Base-by-base conservation (phyloP, 1,140 invertebrate species). In the Leptinotarsa undecemlineata region DNA sequence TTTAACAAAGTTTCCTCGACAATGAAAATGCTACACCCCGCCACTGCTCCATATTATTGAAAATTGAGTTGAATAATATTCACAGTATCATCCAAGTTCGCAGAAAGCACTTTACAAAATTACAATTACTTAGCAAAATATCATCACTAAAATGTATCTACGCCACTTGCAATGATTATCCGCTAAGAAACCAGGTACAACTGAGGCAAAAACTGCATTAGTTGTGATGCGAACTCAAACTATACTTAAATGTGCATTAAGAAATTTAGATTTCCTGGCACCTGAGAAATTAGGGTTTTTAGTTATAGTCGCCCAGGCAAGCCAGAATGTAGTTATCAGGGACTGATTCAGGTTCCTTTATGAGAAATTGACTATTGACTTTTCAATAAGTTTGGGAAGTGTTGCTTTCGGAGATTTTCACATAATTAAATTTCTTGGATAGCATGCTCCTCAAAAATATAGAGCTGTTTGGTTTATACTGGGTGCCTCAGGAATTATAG, bases 211-310 rank as follows among this genome's bases (percentile, higher is more conserved):
- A 71, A 71, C 20, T n/a, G 4, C 57, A 47, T 71, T 71, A 71
- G 60, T 61, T 61, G 23, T 33, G 33, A 47, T 71, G 69, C 47
- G 57, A 71, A 71, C 19, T 60, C 26, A 71, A 71, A n/a, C 61
- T 61, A 61, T 60, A 71, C 69, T 71, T 71, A 71, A 62, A 71
- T 61, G 23, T 71, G 33, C 69, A 71, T 71, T 71, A 71, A 71
- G 69, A 26, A 60, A 61, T 33, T 68, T 62, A 61, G 69, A 71
- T 71, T 69, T 69, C 68, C 69, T 71, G 69, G 60, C 69, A 71
- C 51, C 69, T 62, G 23, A 21, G 33, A 71, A 26, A 71, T 71
- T 19, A 47, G 67, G 14, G 26, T 26, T 33, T 47, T 47, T 33
- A 26, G 26, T n/a, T 68, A 26, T 15, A 68, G 20, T 57, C 51